Evolutionary conservation across 2,797 vertebrate genomes (phyloP).

Genomic region (Jordanella pulchra): DNA sequence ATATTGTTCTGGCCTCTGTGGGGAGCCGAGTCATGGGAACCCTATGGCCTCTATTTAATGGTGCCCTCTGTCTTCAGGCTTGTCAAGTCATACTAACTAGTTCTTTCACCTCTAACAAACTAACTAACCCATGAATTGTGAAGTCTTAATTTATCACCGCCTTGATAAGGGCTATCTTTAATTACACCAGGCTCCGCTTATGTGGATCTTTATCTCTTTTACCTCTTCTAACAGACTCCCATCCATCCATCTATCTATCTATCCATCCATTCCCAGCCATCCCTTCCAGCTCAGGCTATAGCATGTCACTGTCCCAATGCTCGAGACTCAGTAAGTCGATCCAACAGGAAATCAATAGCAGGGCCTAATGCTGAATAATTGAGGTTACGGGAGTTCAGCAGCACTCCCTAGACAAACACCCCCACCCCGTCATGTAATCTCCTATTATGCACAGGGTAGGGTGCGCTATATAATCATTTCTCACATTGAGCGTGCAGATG

Average conservation of each 20-base stretch:
- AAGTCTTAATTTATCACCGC: constrained; percentile 77
- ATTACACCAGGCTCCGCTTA: constrained; percentile 65
- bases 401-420: constrained; percentile 67
- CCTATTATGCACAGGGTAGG: constrained; percentile 62
- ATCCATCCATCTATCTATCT: constrained; percentile 63
- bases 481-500: constrained; percentile 35
- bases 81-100: constrained; percentile 44
- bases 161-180: constrained; percentile 79
- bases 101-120: constrained; percentile 34
- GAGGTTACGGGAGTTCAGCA: constrained; percentile 82
- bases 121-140: constrained; percentile 49
- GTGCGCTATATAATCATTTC: constrained; percentile 29
- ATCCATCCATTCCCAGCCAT: constrained; percentile 60
- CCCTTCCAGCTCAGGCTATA: constrained; percentile 63
- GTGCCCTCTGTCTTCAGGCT: constrained; percentile 58
- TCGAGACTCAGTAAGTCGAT: constrained; percentile 79
- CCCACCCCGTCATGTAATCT: constrained; percentile 45
- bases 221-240: constrained; percentile 61
- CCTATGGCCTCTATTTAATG: constrained; percentile 39
- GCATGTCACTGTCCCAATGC: constrained; percentile 70
- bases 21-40: constrained; percentile 68
- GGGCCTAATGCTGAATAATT: constrained; percentile 86
- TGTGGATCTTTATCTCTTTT: constrained; percentile 66
- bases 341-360: constrained; percentile 83
- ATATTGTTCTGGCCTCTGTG: constrained; percentile 67